phyloP scores from a whole-genome alignment of 1,140 invertebrate genomes.

The Laupala kohalensis region DNA sequence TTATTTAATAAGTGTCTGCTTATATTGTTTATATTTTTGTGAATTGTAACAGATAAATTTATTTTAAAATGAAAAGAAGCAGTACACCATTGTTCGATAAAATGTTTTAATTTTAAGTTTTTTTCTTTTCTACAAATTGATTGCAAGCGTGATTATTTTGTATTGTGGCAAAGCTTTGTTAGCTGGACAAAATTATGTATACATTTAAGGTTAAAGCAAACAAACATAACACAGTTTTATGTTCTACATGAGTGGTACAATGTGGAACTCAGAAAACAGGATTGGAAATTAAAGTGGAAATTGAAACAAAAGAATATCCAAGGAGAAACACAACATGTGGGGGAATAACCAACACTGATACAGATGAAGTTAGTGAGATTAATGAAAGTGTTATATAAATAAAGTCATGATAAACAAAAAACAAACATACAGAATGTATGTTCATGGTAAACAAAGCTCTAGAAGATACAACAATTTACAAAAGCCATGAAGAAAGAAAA shows the following conservation, averaged over 20 bases:
- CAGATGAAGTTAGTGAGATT: no score
- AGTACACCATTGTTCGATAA: neutral
- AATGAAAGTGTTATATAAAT: no score
- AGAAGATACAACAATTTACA: no score
- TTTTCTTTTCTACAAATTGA: neutral
- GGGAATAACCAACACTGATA: no score
- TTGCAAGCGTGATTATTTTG: neutral
- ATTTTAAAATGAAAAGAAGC: neutral
- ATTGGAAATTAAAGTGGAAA: neutral
- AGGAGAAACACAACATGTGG: neutral
- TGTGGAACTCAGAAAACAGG: neutral
- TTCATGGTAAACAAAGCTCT: no score
- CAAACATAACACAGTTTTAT: neutral
- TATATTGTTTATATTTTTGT: neutral
- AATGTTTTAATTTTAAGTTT: neutral
- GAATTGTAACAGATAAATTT: neutral
- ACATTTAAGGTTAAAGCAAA: neutral
- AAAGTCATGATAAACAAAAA: no score
- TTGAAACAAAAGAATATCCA: neutral
- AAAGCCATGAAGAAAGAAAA: neutral
- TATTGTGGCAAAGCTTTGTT: neutral
- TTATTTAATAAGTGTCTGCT: neutral
- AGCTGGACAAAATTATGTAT: neutral
- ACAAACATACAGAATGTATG: no score
- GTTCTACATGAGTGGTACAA: neutral